Evolutionary conservation across 2,797 vertebrate genomes (phyloP), one percentile per base, ranked within the genome.

Genomic region (Phoebastria nigripes): DNA sequence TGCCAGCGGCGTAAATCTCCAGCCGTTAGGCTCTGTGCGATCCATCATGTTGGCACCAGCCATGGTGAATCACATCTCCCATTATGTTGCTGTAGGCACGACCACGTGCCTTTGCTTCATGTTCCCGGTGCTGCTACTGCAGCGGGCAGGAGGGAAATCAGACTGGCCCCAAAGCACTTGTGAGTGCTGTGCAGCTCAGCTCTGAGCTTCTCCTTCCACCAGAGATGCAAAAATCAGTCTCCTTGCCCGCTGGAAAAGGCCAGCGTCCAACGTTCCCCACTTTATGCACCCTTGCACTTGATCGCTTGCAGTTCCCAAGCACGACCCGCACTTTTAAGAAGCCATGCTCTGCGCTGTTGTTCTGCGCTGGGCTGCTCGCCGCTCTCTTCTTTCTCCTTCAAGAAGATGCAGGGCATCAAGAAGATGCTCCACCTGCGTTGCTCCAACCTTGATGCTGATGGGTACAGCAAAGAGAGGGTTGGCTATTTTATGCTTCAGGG

Each of bases 201-300:
- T 80, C 65, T 44, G 52, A 94, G 80, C 54, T 91, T 46, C 47
- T 51, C 33, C 39, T 78, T 55, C 39, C 35, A 55, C 15, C 37
- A 61, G 20, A 72, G 17, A 49, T 3, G 11, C 16, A 77, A 78
- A 88, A 79, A 56, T 35, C 29, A 76, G 87, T 11, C 39, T 83
- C 24, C 49, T 47, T 47, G 22, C 14, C 37, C 1, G 0, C 17
- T 35, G 71, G 39, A 67, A 82, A 62, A 29, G 35, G 15, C 31
- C 3, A 4, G 18, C 0, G 0, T 33, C 41, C 19, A 19, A 5
- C 1, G 0, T 24, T 78, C 22, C 35, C 55, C 0, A 0, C 55
- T 65, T 61, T 24, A 59, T 1, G 0, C 22, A 49, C 16, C 20
- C 47, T 56, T 46, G 59, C 65, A 22, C 25, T 86, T 58, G 20